These are phyloP conservation scores for Drosophila kanekoi DNA, from an alignment of 2,888 invertebrate species.

Conservation along the genomic window DNA sequence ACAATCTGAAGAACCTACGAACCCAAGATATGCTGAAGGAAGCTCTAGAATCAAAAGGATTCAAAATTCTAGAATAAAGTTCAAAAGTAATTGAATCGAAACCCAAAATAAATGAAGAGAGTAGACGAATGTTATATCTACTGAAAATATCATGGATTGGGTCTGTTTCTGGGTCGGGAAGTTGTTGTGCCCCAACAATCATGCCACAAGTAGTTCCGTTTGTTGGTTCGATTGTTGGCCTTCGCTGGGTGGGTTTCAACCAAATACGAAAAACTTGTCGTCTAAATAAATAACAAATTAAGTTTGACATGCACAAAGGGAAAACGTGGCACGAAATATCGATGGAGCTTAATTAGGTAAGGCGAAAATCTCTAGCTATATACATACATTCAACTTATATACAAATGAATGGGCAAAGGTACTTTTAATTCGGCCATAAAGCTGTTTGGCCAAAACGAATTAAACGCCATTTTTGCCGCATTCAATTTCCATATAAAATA, in stretches of 20 bases:
- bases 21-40: too few species aligned
- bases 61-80: too few species aligned
- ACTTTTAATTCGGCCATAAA: slow-evolving; percentile 24
- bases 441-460: slow-evolving; percentile 29
- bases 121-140: too few species aligned
- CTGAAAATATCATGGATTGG: too few species aligned
- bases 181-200: slow-evolving; percentile 1
- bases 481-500: slow-evolving; percentile 43
- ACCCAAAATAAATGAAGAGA: too few species aligned
- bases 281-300: slow-evolving; percentile 61
- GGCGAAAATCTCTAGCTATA: not conserved
- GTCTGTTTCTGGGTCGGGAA: not conserved
- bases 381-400: not conserved
- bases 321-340: not conserved
- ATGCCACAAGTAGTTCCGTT: slow-evolving; percentile 34
- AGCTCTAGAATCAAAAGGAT: too few species aligned
- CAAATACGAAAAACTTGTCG: slow-evolving; percentile 1
- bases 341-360: too few species aligned
- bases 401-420: slow-evolving; percentile 10
- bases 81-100: too few species aligned
- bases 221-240: slow-evolving; percentile 69
- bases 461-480: slow-evolving; percentile 37
- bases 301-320: slow-evolving; percentile 54
- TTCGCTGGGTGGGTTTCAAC: slow-evolving; percentile 46
- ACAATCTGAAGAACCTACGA: too few species aligned